Conservation (phyloP, 1,140 invertebrate species). For the Hycleus phaleratus region DNA sequence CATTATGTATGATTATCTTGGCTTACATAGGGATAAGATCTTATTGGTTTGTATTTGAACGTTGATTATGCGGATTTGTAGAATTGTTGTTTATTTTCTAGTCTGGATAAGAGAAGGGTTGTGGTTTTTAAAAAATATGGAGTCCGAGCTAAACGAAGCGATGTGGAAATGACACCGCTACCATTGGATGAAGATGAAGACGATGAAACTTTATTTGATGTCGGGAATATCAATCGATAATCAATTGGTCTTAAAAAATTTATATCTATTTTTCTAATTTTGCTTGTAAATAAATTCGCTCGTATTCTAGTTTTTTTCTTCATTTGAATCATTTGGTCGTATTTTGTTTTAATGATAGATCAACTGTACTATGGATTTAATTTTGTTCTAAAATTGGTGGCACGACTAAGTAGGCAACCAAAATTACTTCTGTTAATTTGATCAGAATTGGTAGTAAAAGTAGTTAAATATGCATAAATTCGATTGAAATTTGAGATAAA, state of each 20-base stretch:
- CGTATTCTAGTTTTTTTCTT: no score
- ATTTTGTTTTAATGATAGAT: no score
- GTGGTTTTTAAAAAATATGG: conserved; percentile 5
- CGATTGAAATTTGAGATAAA: no score
- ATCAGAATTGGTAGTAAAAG: no score
- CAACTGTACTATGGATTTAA: no score
- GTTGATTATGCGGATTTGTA: not conserved
- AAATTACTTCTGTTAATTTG: no score
- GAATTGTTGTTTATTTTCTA: not conserved
- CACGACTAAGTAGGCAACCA: no score
- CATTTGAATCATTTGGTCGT: no score
- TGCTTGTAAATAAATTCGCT: no score
- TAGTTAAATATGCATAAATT: no score
- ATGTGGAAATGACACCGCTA: conserved; percentile 8
- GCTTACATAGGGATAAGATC: conserved; percentile 4
- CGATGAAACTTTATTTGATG: conserved; percentile 9
- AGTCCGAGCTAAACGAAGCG: not conserved
- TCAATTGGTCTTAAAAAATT: not conserved
- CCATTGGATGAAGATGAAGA: conserved; percentile 7
- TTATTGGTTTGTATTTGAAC: conserved; percentile 2
- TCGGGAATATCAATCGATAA: conserved; percentile 5
- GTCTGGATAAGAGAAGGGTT: not conserved
- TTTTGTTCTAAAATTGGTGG: no score
- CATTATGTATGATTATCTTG: not conserved
- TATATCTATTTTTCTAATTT: no score